Percentiles rank a stretch among this genome's conserved stretches.
Evolutionary conservation across 2,113 vertebrate genomes (phyloP).

Genomic region (Ictalurus furcatus): DNA sequence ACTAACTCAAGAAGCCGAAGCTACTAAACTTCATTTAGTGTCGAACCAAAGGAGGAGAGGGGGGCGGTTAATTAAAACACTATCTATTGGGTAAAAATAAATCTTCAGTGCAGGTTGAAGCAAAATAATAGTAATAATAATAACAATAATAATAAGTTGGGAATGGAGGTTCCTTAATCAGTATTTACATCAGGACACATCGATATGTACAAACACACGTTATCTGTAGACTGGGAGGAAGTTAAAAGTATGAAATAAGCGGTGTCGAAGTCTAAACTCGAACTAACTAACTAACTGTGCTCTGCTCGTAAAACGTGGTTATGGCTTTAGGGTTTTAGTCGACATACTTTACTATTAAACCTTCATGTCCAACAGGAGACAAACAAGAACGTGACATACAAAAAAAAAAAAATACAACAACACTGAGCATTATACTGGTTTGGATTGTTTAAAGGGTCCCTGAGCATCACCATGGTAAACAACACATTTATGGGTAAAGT

Average conservation of each 20-base stretch:
- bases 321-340: not conserved
- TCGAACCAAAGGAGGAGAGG: not conserved
- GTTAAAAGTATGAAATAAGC: not conserved
- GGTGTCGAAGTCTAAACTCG: not conserved
- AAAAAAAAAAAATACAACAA: not conserved
- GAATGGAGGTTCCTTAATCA: not conserved
- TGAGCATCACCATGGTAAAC: slow-evolving; percentile 73
- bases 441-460: slow-evolving; percentile 64
- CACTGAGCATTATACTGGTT: slow-evolving; percentile 24
- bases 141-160: not conserved
- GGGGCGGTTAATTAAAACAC: not conserved
- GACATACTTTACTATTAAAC: not conserved
- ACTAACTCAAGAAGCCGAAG: too few relatives aligned
- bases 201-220: slow-evolving; percentile 70
- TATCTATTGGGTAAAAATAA: not conserved
- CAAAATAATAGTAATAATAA: not conserved
- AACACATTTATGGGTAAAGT: slow-evolving; percentile 49
- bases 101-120: slow-evolving; percentile 36
- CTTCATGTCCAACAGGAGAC: slow-evolving; percentile 1
- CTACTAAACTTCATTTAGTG: not conserved
- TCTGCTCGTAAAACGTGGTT: not conserved
- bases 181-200: slow-evolving; percentile 60
- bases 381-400: not conserved
- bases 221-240: slow-evolving; percentile 27
- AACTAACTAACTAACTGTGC: not conserved